Conservation (phyloP, 2,888 invertebrate species). For the Clanis bilineata region DNA sequence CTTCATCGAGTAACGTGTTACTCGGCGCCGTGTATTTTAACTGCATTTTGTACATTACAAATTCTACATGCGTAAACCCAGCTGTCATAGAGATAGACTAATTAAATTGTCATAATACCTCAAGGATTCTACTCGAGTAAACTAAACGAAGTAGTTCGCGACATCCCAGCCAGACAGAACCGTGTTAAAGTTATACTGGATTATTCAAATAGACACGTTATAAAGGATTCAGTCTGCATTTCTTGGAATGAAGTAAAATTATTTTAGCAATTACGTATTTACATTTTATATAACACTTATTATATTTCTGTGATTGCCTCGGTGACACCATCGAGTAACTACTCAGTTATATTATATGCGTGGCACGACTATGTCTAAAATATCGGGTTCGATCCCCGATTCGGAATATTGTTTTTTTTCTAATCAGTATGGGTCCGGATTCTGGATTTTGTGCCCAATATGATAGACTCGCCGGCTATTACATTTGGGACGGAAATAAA, state of each 20-base stretch:
- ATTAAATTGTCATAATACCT: slow-evolving; percentile 56
- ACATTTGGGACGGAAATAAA: too few species aligned
- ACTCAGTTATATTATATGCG: too few species aligned
- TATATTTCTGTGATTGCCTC: too few species aligned
- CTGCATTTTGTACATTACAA: slow-evolving; percentile 42
- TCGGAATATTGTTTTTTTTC: too few species aligned
- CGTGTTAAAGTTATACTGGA: slow-evolving; percentile 24
- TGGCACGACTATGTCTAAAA: too few species aligned
- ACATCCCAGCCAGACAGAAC: slow-evolving; percentile 30
- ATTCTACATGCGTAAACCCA: slow-evolving; percentile 49
- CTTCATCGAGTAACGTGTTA: slow-evolving; percentile 12
- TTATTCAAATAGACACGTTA: slow-evolving; percentile 4
- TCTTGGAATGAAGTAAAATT: background rate
- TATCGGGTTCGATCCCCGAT: too few species aligned
- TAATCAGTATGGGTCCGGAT: too few species aligned
- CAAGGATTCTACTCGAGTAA: slow-evolving; percentile 44
- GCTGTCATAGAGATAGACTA: slow-evolving; percentile 43
- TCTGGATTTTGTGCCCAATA: too few species aligned
- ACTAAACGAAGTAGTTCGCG: slow-evolving; percentile 43
- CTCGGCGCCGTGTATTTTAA: slow-evolving; percentile 19
- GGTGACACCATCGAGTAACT: too few species aligned
- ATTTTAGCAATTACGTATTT: too few species aligned
- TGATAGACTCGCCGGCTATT: too few species aligned
- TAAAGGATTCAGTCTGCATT: background rate
- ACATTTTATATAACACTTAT: too few species aligned